A percentile compares a stretch with the other conserved stretches of the same genome.
Conservation (phyloP, 1,140 invertebrate genomes). For the Tetramorium simillimum region DNA sequence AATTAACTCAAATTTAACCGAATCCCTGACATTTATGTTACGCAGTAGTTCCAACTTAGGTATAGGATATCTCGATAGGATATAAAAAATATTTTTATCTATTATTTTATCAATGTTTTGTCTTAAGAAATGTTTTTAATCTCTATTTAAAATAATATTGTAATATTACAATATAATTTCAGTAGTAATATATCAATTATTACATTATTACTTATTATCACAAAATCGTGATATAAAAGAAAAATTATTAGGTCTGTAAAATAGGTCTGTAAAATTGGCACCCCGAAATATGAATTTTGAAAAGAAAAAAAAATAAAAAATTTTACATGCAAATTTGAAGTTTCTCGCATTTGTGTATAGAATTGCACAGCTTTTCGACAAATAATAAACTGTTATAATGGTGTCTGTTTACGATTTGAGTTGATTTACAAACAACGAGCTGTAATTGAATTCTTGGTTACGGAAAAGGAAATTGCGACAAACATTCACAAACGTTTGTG, state of each 20-base stretch:
- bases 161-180: background rate
- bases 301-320: too few relatives aligned
- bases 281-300: too few relatives aligned
- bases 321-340: too few relatives aligned
- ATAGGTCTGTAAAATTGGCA: too few relatives aligned
- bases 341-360: too few relatives aligned
- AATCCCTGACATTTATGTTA: background rate
- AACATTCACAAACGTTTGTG: too few relatives aligned
- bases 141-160: background rate
- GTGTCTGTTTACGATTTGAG: too few relatives aligned
- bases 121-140: background rate
- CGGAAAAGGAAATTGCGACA: too few relatives aligned
- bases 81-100: background rate
- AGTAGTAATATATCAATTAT: background rate
- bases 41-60: background rate
- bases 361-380: too few relatives aligned
- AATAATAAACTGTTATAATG: too few relatives aligned
- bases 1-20: conserved; percentile 11
- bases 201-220: background rate
- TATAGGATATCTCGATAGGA: background rate
- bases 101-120: background rate
- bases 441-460: too few relatives aligned
- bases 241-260: background rate
- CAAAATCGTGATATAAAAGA: background rate
- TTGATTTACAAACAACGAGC: too few relatives aligned